Evolutionary conservation across 2,888 invertebrate species (phyloP), one percentile per base, ranked within the genome.

Genomic region (Gandaritis pyraliata): DNA sequence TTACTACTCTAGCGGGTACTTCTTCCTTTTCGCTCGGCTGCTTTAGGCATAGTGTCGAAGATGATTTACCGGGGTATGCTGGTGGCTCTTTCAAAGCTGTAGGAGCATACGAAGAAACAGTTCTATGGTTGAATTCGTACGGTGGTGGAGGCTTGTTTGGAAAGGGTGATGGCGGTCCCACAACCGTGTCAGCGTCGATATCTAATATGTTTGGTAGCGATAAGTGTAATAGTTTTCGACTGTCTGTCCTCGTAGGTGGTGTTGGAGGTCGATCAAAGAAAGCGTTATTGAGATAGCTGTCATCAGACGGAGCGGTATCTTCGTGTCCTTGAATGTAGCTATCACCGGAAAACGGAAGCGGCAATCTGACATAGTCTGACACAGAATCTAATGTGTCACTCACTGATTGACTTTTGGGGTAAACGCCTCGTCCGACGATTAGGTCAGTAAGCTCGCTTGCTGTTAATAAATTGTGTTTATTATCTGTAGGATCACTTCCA

Each of bases 321-420:
- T 94, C 93, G 67, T 94, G 93, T 0, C 94, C 93, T 68, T 93
- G 90, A 64, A 94, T 87, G 75, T 94, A 94, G 78, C 94, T 94
- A 71, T 93, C 93, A 18, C 94, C 93, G 70, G 80, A 87, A 79
- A 93, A 90, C 0, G 94, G 93, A 54, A 94, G 74, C 1, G 95
- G 95, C 77, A 97, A 89, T 64, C 97, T 96, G 1, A 97, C 97
- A 80, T 98, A 98, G 83, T 98, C 97, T 30, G 97, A 97, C 75
- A 97, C 97, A 0, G 97, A 97, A 81, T 97, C 97, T 75, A 97
- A 93, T 0, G 96, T 97, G 71, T 95, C 95, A 74, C 97, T 97
- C 43, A 97, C 96, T 0, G 96, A 96, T 77, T 96, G 96, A 67
- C 83, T 86, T 76, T 91, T 91, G 39, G 92, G 97, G 87, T 97